Evolutionary conservation across 2,113 vertebrate genomes (phyloP).

Genomic region (Acrocephalus kingi): DNA sequence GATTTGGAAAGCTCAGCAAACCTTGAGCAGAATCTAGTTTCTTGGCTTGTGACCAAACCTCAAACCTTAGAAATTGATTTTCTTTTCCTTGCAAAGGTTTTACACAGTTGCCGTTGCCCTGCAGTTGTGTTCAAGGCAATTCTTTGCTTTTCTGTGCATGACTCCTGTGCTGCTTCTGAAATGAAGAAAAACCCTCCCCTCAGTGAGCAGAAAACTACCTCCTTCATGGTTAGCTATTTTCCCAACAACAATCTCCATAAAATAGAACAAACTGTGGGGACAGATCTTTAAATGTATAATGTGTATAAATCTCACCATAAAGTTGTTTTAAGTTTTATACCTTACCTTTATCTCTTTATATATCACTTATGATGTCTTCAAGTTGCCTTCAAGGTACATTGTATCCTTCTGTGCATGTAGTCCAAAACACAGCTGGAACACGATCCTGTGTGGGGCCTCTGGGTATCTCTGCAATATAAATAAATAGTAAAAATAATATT

Average conservation of each 20-base stretch:
- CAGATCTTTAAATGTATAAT: not conserved
- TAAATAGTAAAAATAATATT: not conserved
- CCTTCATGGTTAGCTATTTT: not conserved
- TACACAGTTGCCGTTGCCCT: not conserved
- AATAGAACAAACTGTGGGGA: not conserved
- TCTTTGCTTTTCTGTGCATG: not conserved
- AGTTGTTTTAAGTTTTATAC: not conserved
- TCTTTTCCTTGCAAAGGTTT: constrained; percentile 29
- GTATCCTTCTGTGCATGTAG: not conserved
- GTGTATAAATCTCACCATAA: not conserved
- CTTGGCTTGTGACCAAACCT: constrained; percentile 48
- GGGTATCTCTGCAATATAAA: not conserved
- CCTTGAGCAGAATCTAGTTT: constrained; percentile 27
- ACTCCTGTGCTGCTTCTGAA: not conserved
- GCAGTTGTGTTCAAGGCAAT: not conserved
- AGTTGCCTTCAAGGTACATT: not conserved
- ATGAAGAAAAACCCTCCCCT: not conserved
- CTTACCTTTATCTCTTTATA: not conserved
- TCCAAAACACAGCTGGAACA: not conserved
- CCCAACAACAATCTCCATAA: not conserved
- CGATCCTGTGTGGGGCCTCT: not conserved
- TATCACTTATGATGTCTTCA: not conserved
- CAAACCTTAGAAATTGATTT: constrained; percentile 45
- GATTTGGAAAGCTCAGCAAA: constrained; percentile 56
- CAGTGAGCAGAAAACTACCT: not conserved